These are phyloP conservation scores for Orthonyx spaldingii DNA, from an alignment of 2,113 vertebrate species.

Conservation along the genomic window DNA sequence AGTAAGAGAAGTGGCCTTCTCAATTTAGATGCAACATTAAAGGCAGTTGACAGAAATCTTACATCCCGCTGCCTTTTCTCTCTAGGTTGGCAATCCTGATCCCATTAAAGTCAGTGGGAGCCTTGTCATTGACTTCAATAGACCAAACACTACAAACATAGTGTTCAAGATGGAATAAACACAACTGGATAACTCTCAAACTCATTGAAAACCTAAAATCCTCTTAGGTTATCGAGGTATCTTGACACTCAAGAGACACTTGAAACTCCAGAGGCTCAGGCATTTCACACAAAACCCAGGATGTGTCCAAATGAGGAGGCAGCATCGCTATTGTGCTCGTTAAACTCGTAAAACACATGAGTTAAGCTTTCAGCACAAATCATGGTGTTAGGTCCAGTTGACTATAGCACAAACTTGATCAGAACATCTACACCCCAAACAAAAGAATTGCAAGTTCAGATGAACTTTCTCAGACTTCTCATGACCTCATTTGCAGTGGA, in stretches of 20 bases:
- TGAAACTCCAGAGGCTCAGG: neutral
- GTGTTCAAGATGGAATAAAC: neutral
- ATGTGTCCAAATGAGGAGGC: neutral
- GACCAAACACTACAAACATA: neutral
- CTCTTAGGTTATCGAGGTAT: neutral
- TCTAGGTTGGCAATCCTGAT: neutral
- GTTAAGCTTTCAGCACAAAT: neutral
- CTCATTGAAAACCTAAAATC: slow-evolving; percentile 15
- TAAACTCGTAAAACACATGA: neutral
- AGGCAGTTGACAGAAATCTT: slow-evolving; percentile 21
- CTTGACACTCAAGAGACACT: slow-evolving; percentile 4
- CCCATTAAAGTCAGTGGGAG: slow-evolving; percentile 2
- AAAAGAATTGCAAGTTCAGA: neutral
- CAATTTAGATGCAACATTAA: slow-evolving; percentile 15
- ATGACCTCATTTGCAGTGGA: neutral
- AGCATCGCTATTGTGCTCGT: neutral
- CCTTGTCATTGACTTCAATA: neutral
- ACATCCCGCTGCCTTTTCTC: neutral
- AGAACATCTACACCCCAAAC: neutral
- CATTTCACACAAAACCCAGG: neutral
- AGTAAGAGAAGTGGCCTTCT: slow-evolving; percentile 35
- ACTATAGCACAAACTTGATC: neutral
- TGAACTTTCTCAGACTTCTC: neutral
- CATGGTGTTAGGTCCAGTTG: neutral
- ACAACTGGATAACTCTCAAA: neutral